Evolutionary conservation across 2,797 vertebrate species (phyloP), one percentile per base, ranked within the genome.

Genomic region (Myoxocephalus aenaeus): DNA sequence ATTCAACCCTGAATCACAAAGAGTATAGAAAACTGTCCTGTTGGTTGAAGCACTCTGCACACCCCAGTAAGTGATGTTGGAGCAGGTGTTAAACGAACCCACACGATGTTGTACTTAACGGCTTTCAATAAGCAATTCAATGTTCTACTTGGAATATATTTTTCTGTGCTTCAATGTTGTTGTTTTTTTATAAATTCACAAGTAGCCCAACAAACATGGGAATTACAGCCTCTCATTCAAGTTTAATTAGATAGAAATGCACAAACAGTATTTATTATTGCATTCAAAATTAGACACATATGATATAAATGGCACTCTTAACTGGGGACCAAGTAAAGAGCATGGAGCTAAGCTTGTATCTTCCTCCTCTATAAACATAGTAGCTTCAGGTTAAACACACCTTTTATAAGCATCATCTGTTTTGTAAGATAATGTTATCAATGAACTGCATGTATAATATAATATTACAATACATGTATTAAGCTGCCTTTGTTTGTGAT

Each of bases 1-100:
- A 48, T 71, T 81, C 29, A 69, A 56, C 54, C 58, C 38, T 69
- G 46, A 75, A 75, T 74, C 29, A 38, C 15, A 40, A 42, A 64
- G 8, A 40, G 29, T 10, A 32, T 32, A 36, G 4, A 36, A 17
- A 73, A 48, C 29, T 22, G 44, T 48, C 63, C 29, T 73, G 65
- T 50, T 59, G 27, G 42, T 57, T 57, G 69, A 66, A 66, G 25
- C 38, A 15, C 9, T n/a, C 3, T 15, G 40, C 50, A 53, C n/a
- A 38, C 50, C 56, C 13, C 34, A 69, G 12, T 61, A 63, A 46
- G 36, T 48, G 63, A 29, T 29, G 27, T 32, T 25, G 2, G 59
- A 62, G 59, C 61, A 27, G 38, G 36, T 40, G 36, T 62, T 62
- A 15, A 62, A 62, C 14, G 9, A 32, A 53, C 14, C 7, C 27